Evolutionary conservation across 2,888 invertebrate genomes (phyloP).

Genomic region (Automeris io): DNA sequence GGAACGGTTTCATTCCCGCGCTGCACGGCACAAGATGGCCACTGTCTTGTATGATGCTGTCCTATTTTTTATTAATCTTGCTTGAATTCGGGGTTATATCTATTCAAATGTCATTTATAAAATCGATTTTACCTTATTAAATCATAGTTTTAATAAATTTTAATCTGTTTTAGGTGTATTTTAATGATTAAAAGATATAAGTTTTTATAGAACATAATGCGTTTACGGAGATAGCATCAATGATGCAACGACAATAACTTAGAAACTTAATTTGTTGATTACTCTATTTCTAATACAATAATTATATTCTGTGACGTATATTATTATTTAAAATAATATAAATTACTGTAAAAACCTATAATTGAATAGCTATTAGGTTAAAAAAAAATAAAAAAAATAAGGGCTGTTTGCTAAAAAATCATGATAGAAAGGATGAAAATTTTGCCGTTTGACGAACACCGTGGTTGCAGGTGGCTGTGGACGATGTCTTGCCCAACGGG

Average conservation of each 20-base stretch:
- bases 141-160: not conserved
- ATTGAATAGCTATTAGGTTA: too few relatives aligned
- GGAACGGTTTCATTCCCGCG: conserved; percentile 61
- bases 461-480: conserved; percentile 61
- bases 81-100: conserved; percentile 14
- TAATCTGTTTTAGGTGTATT: too few relatives aligned
- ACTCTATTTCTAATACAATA: too few relatives aligned
- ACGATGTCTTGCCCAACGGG: conserved; percentile 49
- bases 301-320: too few relatives aligned
- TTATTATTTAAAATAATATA: not conserved
- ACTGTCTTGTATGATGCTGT: conserved; percentile 8
- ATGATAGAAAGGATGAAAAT: conserved; percentile 18
- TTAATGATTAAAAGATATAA: too few relatives aligned
- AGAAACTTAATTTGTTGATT: not conserved
- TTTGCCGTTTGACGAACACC: conserved; percentile 53
- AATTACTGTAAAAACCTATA: too few relatives aligned
- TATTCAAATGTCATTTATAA: not conserved
- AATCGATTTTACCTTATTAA: not conserved
- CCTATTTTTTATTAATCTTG: conserved; percentile 6
- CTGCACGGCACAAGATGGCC: conserved; percentile 47
- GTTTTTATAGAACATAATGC: conserved; percentile 3
- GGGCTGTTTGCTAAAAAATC: not conserved
- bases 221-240: conserved; percentile 20
- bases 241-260: not conserved
- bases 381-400: not conserved